phyloP scores from a whole-genome alignment of 2,113 vertebrate species.

The Lycaon pictus region DNA sequence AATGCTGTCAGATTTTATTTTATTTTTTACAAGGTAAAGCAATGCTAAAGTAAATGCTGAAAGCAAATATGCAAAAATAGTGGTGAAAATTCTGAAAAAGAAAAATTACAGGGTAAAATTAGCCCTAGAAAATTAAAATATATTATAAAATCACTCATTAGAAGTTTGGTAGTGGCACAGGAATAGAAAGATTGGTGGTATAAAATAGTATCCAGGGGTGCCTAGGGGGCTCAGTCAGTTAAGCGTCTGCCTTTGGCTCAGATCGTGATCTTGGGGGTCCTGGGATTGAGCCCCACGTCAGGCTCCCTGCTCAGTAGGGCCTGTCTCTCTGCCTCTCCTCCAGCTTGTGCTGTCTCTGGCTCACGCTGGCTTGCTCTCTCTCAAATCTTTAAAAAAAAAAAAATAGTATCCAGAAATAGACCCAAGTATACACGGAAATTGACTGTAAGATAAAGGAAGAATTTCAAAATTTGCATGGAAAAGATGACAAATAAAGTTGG shows the following conservation, averaged over 20 bases:
- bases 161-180: slow-evolving; percentile 10
- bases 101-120: slow-evolving; percentile 13
- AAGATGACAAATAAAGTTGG: not conserved
- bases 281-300: too few relatives aligned
- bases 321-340: too few relatives aligned
- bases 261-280: too few relatives aligned
- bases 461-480: not conserved
- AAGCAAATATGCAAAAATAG: slow-evolving; percentile 41
- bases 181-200: not conserved
- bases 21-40: not conserved
- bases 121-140: not conserved
- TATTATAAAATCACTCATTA: slow-evolving; percentile 8
- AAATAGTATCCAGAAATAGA: not conserved
- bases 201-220: not conserved
- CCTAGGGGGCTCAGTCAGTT: too few relatives aligned
- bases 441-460: not conserved
- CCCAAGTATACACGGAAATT: not conserved
- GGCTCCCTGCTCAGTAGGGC: too few relatives aligned
- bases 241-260: too few relatives aligned
- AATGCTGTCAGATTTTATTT: not conserved
- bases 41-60: not conserved
- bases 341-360: too few relatives aligned
- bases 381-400: not conserved
- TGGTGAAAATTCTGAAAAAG: slow-evolving; percentile 26
- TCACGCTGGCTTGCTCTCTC: too few relatives aligned